phyloP scores from a whole-genome alignment of 1,140 invertebrate genomes.

The Drosophila erecta region DNA sequence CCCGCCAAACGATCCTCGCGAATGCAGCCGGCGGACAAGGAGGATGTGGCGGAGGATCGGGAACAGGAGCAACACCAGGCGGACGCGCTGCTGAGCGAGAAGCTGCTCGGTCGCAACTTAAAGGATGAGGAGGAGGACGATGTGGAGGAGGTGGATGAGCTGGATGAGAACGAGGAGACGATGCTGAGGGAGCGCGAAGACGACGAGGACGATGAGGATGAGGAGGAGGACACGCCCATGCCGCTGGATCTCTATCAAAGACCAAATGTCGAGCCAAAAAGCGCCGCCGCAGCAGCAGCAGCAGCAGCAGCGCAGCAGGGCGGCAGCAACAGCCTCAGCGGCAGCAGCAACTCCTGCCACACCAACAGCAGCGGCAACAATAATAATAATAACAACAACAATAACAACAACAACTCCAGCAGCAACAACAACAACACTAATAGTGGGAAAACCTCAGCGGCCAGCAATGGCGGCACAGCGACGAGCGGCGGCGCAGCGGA shows the following conservation, averaged over 20 bases:
- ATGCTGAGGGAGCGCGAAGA: conserved; percentile 24
- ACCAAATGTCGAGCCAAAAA: conserved; percentile 50
- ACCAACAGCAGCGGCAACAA: conserved; percentile 21
- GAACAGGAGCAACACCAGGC: conserved; percentile 11
- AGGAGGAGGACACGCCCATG: conserved; percentile 71
- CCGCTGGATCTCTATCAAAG: conserved; percentile 84
- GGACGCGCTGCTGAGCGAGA: conserved; percentile 16
- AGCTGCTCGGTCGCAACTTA: conserved; percentile 30
- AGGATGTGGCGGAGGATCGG: conserved; percentile 4
- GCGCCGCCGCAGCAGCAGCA: conserved; percentile 17
- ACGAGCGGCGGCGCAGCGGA: conserved; percentile 15
- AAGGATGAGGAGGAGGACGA: conserved; percentile 33
- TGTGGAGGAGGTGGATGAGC: conserved; percentile 36
- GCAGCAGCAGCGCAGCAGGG: conserved; percentile 35
- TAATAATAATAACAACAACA: conserved; percentile 25
- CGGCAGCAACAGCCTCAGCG: conserved; percentile 26
- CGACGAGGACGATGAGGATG: conserved; percentile 49
- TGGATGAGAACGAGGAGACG: conserved; percentile 45
- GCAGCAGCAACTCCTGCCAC: conserved; percentile 37
- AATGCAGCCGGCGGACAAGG: conserved; percentile 2
- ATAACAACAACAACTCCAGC: background rate
- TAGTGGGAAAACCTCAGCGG: conserved; percentile 44
- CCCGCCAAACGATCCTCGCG: conserved; percentile 69
- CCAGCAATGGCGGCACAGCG: conserved; percentile 50
- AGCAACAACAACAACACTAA: conserved; percentile 33